These are phyloP conservation scores for Danio tinwini DNA, from an alignment of 2,797 vertebrate species.

Conservation along the genomic window DNA sequence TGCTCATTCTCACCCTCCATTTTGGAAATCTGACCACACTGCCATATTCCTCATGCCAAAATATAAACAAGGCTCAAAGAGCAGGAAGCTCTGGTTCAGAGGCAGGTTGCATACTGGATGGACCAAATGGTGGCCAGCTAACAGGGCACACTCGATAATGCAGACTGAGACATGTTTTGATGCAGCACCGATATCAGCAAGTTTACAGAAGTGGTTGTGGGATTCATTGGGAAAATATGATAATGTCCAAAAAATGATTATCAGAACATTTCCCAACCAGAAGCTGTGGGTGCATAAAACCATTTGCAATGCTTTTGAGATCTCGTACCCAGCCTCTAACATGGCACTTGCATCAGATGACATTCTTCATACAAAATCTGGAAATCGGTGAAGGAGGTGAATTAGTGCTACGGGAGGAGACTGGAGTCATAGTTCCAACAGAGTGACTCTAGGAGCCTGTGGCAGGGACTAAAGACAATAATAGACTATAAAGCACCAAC, in stretches of 20 bases:
- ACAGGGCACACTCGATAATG: not conserved
- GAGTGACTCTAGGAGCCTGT: not conserved
- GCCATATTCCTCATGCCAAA: not conserved
- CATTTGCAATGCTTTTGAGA: not conserved
- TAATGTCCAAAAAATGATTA: not conserved
- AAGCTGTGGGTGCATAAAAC: not conserved
- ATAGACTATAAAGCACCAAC: not conserved
- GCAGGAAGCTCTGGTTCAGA: not conserved
- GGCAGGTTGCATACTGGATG: not conserved
- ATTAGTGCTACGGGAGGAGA: not conserved
- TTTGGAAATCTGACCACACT: not conserved
- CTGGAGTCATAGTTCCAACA: not conserved
- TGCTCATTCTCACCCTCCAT: not conserved
- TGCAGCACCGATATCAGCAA: not conserved
- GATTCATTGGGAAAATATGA: not conserved
- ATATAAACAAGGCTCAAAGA: not conserved
- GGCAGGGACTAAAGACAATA: not conserved
- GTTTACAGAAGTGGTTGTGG: not conserved
- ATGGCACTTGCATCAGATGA: not conserved
- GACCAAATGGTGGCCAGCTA: not conserved
- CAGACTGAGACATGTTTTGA: not conserved
- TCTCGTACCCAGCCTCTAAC: not conserved
- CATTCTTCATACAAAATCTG: not conserved
- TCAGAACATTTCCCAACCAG: not conserved
- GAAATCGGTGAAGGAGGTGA: not conserved